phyloP scores from a whole-genome alignment of 2,113 vertebrate species.

The Cinclus mexicanus region DNA sequence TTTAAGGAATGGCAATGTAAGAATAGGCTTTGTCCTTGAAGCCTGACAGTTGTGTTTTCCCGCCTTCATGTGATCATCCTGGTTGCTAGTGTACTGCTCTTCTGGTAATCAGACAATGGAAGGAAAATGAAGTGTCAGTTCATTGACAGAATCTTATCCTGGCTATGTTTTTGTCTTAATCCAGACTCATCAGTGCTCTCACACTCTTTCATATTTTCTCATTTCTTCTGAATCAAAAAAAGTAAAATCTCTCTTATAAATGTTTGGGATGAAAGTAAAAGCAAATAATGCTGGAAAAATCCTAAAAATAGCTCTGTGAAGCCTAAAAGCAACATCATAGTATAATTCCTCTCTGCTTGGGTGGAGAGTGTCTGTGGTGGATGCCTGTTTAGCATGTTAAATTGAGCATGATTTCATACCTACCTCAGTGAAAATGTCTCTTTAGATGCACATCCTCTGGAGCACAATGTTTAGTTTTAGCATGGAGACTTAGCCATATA shows the following conservation, averaged over 20 bases:
- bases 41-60: slow-evolving; percentile 93
- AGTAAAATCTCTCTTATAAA: slow-evolving; percentile 40
- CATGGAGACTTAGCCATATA: slow-evolving; percentile 51
- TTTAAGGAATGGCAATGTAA: slow-evolving; percentile 87
- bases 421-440: neutral
- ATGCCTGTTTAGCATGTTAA: slow-evolving; percentile 29
- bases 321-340: neutral
- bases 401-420: slow-evolving; percentile 7
- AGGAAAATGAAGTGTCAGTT: slow-evolving; percentile 85
- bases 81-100: slow-evolving; percentile 84
- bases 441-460: neutral
- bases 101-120: slow-evolving; percentile 85
- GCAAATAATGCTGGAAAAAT: slow-evolving; percentile 2
- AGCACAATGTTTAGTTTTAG: slow-evolving; percentile 43
- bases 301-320: neutral
- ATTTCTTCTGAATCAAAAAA: slow-evolving; percentile 51
- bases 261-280: slow-evolving; percentile 30
- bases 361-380: neutral
- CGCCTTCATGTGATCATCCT: slow-evolving; percentile 96
- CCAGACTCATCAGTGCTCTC: slow-evolving; percentile 69
- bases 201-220: slow-evolving; percentile 31
- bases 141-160: slow-evolving; percentile 86
- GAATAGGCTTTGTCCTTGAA: slow-evolving; percentile 90
- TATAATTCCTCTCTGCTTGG: neutral
- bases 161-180: slow-evolving; percentile 84